phyloP scores from a whole-genome alignment of 2,888 invertebrate species.

The Lordiphosa fenestrarum region DNA sequence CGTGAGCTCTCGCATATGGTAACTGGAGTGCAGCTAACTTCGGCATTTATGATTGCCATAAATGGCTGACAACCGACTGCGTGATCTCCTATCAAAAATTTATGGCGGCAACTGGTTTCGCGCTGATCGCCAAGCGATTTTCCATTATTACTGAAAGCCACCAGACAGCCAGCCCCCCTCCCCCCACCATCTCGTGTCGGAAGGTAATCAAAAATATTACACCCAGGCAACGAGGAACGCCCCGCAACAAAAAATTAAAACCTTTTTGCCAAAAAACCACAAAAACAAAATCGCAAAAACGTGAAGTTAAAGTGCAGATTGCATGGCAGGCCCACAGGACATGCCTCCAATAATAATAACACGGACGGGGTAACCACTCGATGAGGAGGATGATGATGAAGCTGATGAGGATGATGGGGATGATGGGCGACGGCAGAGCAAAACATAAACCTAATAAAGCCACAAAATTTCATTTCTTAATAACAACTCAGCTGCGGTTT shows the following conservation, averaged over 20 bases:
- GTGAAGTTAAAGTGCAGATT: constrained; percentile 46
- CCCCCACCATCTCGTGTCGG: constrained; percentile 60
- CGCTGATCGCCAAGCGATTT: too few relatives aligned
- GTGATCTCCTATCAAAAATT: constrained; percentile 19
- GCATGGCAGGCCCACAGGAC: constrained; percentile 15
- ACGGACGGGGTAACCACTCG: constrained; percentile 7
- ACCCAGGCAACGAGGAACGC: constrained; percentile 47
- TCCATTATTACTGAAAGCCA: constrained; percentile 3
- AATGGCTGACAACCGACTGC: constrained; percentile 25
- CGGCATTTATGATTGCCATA: constrained; percentile 50
- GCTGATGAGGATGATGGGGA: neutral
- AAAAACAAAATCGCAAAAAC: constrained; percentile 46
- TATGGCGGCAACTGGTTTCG: constrained; percentile 5
- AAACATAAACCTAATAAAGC: constrained; percentile 63
- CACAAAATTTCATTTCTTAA: constrained; percentile 75
- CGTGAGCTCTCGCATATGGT: constrained; percentile 37
- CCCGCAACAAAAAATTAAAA: constrained; percentile 37
- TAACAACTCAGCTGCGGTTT: constrained; percentile 36
- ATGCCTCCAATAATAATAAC: constrained; percentile 14
- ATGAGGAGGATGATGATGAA: constrained; percentile 27
- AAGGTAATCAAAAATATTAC: constrained; percentile 70
- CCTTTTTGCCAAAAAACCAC: constrained; percentile 31
- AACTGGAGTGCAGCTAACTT: constrained; percentile 25
- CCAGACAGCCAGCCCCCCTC: neutral
- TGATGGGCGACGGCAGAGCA: constrained; percentile 11